Evolutionary conservation across 2,888 invertebrate species (phyloP).

Genomic region (Phlogophora meticulosa): DNA sequence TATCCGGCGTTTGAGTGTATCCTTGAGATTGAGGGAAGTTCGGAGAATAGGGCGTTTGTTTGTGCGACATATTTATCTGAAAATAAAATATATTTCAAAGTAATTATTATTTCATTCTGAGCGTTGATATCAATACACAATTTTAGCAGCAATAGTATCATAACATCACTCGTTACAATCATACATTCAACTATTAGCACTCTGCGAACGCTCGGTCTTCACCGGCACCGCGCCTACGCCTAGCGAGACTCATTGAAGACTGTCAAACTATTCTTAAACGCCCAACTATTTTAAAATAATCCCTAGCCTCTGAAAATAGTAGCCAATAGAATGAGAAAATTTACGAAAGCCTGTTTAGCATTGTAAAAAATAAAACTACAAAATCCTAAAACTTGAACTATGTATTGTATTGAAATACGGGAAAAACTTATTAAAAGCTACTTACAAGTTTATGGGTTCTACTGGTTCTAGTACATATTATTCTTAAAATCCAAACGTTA

Average conservation of each 20-base stretch:
- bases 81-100: slow-evolving; percentile 31
- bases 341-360: slow-evolving; percentile 14
- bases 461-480: slow-evolving; percentile 17
- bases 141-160: background rate
- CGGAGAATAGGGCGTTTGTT: slow-evolving; percentile 84
- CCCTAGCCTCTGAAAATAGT: slow-evolving; percentile 42
- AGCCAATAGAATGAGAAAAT: slow-evolving; percentile 29
- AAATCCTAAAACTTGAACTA: background rate
- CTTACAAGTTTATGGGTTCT: slow-evolving; percentile 11
- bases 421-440: background rate
- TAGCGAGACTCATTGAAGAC: slow-evolving; percentile 17
- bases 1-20: slow-evolving; percentile 83
- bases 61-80: slow-evolving; percentile 85
- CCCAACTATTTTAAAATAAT: slow-evolving; percentile 41
- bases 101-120: background rate
- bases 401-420: background rate
- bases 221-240: slow-evolving; percentile 42
- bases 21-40: slow-evolving; percentile 87
- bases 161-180: slow-evolving; percentile 17
- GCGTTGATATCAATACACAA: background rate
- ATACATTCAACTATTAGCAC: slow-evolving; percentile 8
- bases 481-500: slow-evolving; percentile 3
- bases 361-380: slow-evolving; percentile 1
- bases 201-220: slow-evolving; percentile 1
- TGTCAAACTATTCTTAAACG: slow-evolving; percentile 12